Evolutionary conservation across 2,888 invertebrate genomes (phyloP), one percentile per base, ranked within the genome.

Genomic region (Polylopha cassiicola): DNA sequence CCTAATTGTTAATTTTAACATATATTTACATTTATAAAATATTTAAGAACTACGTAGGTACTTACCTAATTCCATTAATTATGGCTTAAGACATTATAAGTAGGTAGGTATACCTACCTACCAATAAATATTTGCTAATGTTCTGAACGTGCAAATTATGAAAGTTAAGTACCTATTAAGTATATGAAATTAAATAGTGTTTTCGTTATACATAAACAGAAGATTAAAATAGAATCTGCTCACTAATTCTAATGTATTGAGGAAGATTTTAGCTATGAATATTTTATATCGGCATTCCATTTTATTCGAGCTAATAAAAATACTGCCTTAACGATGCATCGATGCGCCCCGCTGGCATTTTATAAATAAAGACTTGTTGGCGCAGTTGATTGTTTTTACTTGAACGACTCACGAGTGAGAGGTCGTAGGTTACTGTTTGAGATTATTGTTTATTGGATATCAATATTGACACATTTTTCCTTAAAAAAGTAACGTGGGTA

Each of bases 361-460:
- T 67, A 73, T 68, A 73, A 80, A 79, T 78, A 74, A 75, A 76
- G 76, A 79, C 75, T 73, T 72, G 80, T 79, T 61, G 70, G 62
- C 63, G 58, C 56, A 60, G 61, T 61, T 57, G 59, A 61, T 60
- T 61, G 41, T 41, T 41, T 41, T 21, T 34, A 39, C 18, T 24
- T 34, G n/a, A n/a, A n/a, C n/a, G 28, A 14, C 34, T 30, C 24
- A 23, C 13, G 24, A 13, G 31, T 6, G 22, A 32, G 15, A 36
- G 41, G 41, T 41, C 41, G 24, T 28, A 24, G 24, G 21, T 5
- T 21, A 24, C 26, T 26, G 36, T 41, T 30, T 30, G 18, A 34
- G 23, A 30, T 15, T 24, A 30, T 13, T 29, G 15, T 26, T 30
- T 26, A 29, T 36, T n/a, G n/a, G n/a, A n/a, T n/a, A n/a, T n/a